Base-by-base conservation (phyloP, 2,888 invertebrate genomes). In the Prostheceraeus crozeri region DNA sequence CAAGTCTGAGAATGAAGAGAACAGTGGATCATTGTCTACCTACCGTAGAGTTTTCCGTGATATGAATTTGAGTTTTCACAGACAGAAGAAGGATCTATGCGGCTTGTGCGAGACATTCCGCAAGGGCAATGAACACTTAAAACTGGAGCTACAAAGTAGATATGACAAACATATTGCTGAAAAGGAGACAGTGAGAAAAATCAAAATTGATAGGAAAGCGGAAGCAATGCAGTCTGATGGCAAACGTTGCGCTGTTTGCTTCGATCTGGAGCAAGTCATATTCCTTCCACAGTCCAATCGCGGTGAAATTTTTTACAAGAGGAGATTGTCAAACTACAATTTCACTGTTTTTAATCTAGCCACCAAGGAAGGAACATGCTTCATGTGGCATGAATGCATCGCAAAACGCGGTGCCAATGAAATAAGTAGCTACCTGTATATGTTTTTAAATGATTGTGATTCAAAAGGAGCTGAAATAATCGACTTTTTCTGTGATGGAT, bases 51-150 rank as follows among this genome's bases (percentile, higher is more conserved):
- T 40, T 21, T 40, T 40, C 40, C 14, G n/a, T 14, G 14, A 14
- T 40, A 16, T 40, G 40, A 40, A 40, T 40, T 21, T 40, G 16
- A n/a, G 40, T 21, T 40, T 40, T 21, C 40, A 40, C 40, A 14
- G 19, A 16, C 40, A 14, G 6, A 40, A 40, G 40, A 40, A 40
- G 19, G 4, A 40, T 40, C 40, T 16, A 40, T 40, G 40, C 19
- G 40, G 40, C 19, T 4, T 40, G 19, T 40, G 40, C 19, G 16
- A 40, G 19, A 16, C 40, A 14, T 8, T 16, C 19, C 6, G 14
- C 8, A 40, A 40, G 19, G 40, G 40, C 14, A 40, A 14, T 40
- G 40, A 40, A 40, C 14, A 21, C 19, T 14, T 40, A 14, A 40
- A 40, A 21, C 16, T 16, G 19, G 40, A 40, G 19, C 6, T 40